Base-by-base conservation (phyloP, 2,888 invertebrate genomes). In the Pollenia griseotomentosa region DNA sequence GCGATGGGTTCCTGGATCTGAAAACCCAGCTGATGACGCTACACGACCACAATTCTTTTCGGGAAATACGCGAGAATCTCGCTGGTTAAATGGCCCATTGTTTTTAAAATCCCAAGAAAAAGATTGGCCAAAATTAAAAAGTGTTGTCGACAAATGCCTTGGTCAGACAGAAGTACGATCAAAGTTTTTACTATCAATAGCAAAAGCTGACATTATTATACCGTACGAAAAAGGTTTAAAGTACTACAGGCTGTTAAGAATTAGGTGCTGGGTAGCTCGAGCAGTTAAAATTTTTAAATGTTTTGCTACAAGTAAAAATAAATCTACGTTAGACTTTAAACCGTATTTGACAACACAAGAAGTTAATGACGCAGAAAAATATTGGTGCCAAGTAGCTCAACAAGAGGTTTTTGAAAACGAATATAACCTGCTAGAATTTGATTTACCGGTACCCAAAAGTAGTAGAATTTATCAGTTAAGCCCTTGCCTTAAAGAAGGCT, bases 331-430 rank as follows among this genome's bases (percentile, higher is more conserved):
- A 8, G 42, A 55, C 42, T 63, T 71, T 73, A 1, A 19, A 12
- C 44, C 73, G 14, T 59, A 73, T 57, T 16, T 57, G 12, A 44
- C 71, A 16, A 8, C 46, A 19, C 42, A 59, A 44, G 57, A 71
- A 57, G 44, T 73, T 10, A 46, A 59, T 16, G 44, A 71, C 42
- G 73, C 73, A 1, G 73, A 73, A 73, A 59, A 33, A 11, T 71
- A 10, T 71, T 71, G 79, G 79, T 79, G 79, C 11, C 51, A 63
- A 53, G 7, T 40, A 42, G 61, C 70, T n/a, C 80, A 80, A 9
- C 40, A 12, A 10, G 71, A 80, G 19, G n/a, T 19, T 8, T 81
- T 65, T 46, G 44, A 9, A 12, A 55, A 73, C 0, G 63, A 81
- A n/a, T 63, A 57, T n/a, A 46, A 16, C 0, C 1, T 7, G 9